A percentile compares a stretch with the other conserved stretches of the same genome.
Conservation (phyloP, 2,888 invertebrate genomes). For the Dicranocentrus wangi region DNA sequence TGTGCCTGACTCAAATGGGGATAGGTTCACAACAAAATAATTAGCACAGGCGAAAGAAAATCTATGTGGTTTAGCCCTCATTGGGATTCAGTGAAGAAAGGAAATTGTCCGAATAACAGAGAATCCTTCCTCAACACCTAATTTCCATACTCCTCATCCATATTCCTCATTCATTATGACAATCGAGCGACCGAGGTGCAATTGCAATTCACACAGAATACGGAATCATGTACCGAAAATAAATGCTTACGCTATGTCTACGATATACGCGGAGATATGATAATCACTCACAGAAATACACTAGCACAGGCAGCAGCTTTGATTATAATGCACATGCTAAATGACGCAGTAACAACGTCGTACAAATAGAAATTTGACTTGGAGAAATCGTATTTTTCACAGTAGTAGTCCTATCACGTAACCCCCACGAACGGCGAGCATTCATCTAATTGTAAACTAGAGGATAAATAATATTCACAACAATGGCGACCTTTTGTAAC, state of each 20-base stretch:
- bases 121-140: slow-evolving; percentile 60
- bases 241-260: slow-evolving; percentile 28
- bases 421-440: too few species aligned
- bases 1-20: too few species aligned
- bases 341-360: not conserved
- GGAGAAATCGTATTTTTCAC: too few species aligned
- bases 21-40: slow-evolving; percentile 55
- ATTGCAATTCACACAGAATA: slow-evolving; percentile 48
- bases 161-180: slow-evolving; percentile 48
- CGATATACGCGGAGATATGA: too few species aligned
- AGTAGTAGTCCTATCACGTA: too few species aligned
- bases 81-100: slow-evolving; percentile 24
- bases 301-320: not conserved
- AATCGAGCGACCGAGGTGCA: slow-evolving; percentile 39
- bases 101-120: slow-evolving; percentile 59
- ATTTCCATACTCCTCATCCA: slow-evolving; percentile 41
- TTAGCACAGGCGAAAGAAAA: slow-evolving; percentile 52
- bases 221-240: slow-evolving; percentile 26
- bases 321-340: slow-evolving; percentile 10
- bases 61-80: not conserved
- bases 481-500: slow-evolving; percentile 29
- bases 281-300: slow-evolving; percentile 6
- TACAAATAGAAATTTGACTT: not conserved
- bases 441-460: too few species aligned
- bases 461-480: too few species aligned